A percentile compares a stretch with the other conserved stretches of the same genome.
phyloP scores from a whole-genome alignment of 1,140 invertebrate species.

The Heliconius congener region DNA sequence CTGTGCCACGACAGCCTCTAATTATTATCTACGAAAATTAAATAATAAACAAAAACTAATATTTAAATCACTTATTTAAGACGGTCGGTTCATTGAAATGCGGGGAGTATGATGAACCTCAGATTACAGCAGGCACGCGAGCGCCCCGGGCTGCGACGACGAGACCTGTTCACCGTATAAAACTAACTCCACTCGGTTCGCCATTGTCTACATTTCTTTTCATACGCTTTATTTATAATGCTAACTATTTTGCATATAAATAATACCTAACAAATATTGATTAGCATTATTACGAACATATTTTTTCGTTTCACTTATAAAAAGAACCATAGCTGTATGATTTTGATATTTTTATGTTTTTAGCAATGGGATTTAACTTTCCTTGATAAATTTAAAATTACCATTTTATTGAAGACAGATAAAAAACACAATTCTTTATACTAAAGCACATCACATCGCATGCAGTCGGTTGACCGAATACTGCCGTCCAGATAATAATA shows the following conservation, averaged over 20 bases:
- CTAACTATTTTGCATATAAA: not conserved
- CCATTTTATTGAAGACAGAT: not conserved
- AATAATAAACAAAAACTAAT: not conserved
- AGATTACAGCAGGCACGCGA: constrained; percentile 57
- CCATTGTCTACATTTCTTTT: constrained; percentile 40
- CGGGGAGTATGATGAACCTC: constrained; percentile 65
- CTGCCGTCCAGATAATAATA: constrained; percentile 66
- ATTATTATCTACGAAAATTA: too few relatives aligned
- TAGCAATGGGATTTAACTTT: not conserved
- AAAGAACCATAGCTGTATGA: not conserved
- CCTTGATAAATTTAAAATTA: not conserved
- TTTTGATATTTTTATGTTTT: not conserved
- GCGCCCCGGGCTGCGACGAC: constrained; percentile 47
- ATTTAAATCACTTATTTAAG: constrained; percentile 35
- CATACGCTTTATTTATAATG: constrained; percentile 43
- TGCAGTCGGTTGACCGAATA: constrained; percentile 47
- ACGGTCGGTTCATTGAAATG: constrained; percentile 67
- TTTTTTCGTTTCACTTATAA: not conserved
- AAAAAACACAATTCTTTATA: constrained; percentile 6
- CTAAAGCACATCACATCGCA: constrained; percentile 28
- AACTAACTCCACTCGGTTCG: constrained; percentile 34
- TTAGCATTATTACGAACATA: too few relatives aligned
- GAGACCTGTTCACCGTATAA: constrained; percentile 56
- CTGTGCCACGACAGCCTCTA: too few relatives aligned
- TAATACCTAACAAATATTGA: too few relatives aligned